Percentiles rank a stretch among this genome's conserved stretches.
Conservation (phyloP, 1,140 invertebrate species). For the Colletes gigas region DNA sequence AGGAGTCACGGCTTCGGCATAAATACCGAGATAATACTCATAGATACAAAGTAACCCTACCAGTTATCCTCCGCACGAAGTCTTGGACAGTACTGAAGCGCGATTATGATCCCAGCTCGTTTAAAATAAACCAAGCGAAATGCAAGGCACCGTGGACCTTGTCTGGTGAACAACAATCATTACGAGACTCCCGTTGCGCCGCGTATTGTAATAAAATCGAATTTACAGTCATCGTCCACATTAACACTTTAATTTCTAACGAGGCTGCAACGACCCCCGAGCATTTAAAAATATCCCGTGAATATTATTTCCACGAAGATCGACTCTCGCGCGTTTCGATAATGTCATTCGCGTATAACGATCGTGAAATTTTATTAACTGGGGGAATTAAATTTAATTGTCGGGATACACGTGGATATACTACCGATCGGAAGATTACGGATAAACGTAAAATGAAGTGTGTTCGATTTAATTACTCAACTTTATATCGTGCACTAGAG, state of each 20-base stretch:
- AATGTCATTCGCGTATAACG: not conserved
- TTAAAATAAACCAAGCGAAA: slow-evolving; percentile 36
- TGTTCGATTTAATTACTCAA: too few relatives aligned
- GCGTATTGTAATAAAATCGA: too few relatives aligned
- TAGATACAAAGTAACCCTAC: slow-evolving; percentile 65
- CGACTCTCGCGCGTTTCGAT: not conserved
- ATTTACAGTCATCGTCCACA: not conserved
- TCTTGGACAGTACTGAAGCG: slow-evolving; percentile 29
- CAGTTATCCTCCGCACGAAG: slow-evolving; percentile 70
- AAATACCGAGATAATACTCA: slow-evolving; percentile 71
- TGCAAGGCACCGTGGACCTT: not conserved
- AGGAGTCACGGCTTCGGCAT: slow-evolving; percentile 64
- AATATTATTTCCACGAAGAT: not conserved
- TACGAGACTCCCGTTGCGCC: not conserved
- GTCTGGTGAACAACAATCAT: not conserved
- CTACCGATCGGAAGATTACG: too few relatives aligned
- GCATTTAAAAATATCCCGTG: not conserved
- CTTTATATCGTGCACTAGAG: too few relatives aligned
- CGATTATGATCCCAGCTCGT: slow-evolving; percentile 24
- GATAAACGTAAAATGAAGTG: too few relatives aligned
- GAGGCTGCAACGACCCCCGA: too few relatives aligned
- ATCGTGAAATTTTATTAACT: not conserved
- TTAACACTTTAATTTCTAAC: not conserved
- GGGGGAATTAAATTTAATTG: slow-evolving; percentile 4
- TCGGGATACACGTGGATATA: too few relatives aligned